phyloP scores from a whole-genome alignment of 2,797 vertebrate genomes.

The Chrosomus eos region DNA sequence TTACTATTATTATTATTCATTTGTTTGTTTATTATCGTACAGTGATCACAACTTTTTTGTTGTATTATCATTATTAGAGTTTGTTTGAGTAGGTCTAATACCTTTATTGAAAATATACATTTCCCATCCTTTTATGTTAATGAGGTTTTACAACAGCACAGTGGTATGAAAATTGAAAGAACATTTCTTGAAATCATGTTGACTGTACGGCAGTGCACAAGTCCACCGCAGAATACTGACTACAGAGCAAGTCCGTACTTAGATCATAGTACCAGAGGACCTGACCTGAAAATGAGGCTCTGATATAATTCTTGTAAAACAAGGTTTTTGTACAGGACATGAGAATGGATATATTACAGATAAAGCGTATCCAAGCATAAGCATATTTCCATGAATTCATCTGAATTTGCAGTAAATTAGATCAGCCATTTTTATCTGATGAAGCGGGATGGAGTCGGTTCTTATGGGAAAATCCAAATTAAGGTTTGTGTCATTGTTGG shows the following conservation, averaged over 20 bases:
- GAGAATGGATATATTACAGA: not conserved
- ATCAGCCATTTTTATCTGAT: constrained; percentile 48
- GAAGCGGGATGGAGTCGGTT: constrained; percentile 25
- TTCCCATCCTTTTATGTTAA: not conserved
- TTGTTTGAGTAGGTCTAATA: not conserved
- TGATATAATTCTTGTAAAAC: constrained; percentile 35
- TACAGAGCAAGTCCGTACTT: not conserved
- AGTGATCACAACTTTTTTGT: not conserved
- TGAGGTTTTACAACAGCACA: not conserved
- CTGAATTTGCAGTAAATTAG: constrained; percentile 41
- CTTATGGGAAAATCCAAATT: constrained; percentile 41
- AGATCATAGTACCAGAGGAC: constrained; percentile 5
- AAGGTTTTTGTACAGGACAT: constrained; percentile 11
- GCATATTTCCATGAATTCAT: constrained; percentile 40
- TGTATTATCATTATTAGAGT: not conserved
- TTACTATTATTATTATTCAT: not conserved
- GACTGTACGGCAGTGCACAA: not conserved
- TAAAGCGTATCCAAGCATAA: constrained; percentile 8
- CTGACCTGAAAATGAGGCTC: constrained; percentile 22
- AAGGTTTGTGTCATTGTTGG: constrained; percentile 49
- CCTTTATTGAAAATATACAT: not conserved
- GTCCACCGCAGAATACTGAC: not conserved
- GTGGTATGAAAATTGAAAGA: not conserved
- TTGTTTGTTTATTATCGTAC: not conserved
- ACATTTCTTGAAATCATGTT: not conserved